A percentile compares a stretch with the other conserved stretches of the same genome.
phyloP scores from a whole-genome alignment of 2,113 vertebrate genomes.

The Atherinomorus stipes region DNA sequence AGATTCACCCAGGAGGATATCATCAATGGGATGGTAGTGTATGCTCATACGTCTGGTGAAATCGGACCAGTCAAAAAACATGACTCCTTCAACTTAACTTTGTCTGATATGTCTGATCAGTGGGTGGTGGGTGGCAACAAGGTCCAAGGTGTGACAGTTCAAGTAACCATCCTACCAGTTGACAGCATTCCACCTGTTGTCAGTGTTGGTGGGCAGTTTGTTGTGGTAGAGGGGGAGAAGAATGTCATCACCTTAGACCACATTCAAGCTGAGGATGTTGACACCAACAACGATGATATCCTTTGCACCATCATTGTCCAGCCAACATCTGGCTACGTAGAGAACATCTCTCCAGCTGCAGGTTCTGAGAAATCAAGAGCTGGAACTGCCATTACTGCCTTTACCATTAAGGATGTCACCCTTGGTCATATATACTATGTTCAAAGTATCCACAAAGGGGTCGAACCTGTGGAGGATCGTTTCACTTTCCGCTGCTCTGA shows the following conservation, averaged over 20 bases:
- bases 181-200: constrained; percentile 87
- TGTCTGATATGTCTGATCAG: constrained; percentile 91
- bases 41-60: constrained; percentile 92
- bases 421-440: constrained; percentile 91
- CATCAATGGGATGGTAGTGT: constrained; percentile 90
- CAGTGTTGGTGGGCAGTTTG: constrained; percentile 76
- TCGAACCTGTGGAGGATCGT: constrained; percentile 93
- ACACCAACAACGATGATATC: constrained; percentile 90
- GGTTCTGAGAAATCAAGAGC: constrained; percentile 95
- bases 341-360: constrained; percentile 94
- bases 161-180: constrained; percentile 93
- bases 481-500: constrained; percentile 94
- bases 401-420: constrained; percentile 89
- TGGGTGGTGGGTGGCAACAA: constrained; percentile 90
- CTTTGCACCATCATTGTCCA: constrained; percentile 94
- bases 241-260: constrained; percentile 84
- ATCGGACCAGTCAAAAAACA: constrained; percentile 87
- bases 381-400: constrained; percentile 91
- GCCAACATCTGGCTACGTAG: constrained; percentile 91
- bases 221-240: constrained; percentile 86
- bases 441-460: constrained; percentile 93
- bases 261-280: constrained; percentile 86
- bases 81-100: constrained; percentile 92
- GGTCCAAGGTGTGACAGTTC: constrained; percentile 88
- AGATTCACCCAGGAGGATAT: constrained; percentile 93